A percentile compares a stretch with the other conserved stretches of the same genome.
Conservation (phyloP, 1,140 invertebrate genomes). For the Teleopsis dalmanni region DNA sequence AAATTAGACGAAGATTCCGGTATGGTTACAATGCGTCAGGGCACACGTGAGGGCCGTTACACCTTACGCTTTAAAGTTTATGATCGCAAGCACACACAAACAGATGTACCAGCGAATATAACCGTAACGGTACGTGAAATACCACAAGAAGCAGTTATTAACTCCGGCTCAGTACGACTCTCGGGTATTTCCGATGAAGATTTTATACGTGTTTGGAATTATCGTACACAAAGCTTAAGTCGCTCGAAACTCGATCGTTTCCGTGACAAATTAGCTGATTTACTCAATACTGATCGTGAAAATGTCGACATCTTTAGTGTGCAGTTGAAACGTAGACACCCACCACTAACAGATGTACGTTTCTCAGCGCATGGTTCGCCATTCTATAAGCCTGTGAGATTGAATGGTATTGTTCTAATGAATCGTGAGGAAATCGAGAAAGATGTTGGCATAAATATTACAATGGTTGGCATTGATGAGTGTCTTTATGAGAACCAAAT, state of each 20-base stretch:
- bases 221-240: slow-evolving; percentile 72
- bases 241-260: slow-evolving; percentile 85
- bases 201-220: slow-evolving; percentile 91
- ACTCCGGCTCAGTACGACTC: slow-evolving; percentile 89
- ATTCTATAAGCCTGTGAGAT: slow-evolving; percentile 87
- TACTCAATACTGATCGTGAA: slow-evolving; percentile 73
- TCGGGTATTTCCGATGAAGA: slow-evolving; percentile 93
- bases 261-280: slow-evolving; percentile 74
- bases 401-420: slow-evolving; percentile 91
- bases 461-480: slow-evolving; percentile 96
- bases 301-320: slow-evolving; percentile 96
- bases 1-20: slow-evolving; percentile 84
- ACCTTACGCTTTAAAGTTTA: slow-evolving; percentile 87
- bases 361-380: slow-evolving; percentile 93
- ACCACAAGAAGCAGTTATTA: slow-evolving; percentile 88
- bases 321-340: slow-evolving; percentile 73
- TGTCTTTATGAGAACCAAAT: slow-evolving; percentile 91
- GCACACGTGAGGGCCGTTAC: slow-evolving; percentile 78
- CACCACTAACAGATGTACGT: slow-evolving; percentile 84
- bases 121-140: slow-evolving; percentile 89
- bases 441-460: slow-evolving; percentile 89
- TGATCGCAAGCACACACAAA: slow-evolving; percentile 88
- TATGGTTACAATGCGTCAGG: slow-evolving; percentile 90
- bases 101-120: slow-evolving; percentile 85
- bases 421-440: slow-evolving; percentile 90